phyloP scores from a whole-genome alignment of 1,140 invertebrate species.

The Lordiphosa collinella region DNA sequence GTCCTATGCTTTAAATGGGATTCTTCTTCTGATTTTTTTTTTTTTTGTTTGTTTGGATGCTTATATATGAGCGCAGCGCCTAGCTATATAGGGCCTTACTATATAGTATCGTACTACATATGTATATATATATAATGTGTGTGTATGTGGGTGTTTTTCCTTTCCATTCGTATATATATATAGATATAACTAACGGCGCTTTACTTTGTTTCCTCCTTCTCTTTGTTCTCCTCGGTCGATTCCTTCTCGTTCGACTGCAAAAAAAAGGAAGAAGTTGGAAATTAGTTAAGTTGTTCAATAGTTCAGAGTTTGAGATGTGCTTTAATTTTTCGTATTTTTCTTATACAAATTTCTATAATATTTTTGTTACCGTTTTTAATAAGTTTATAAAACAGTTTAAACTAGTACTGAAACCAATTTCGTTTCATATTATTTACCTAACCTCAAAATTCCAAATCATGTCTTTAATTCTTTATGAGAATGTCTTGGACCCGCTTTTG shows the following conservation, averaged over 20 bases:
- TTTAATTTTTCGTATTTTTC: too few species aligned
- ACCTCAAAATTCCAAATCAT: too few species aligned
- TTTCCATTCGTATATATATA: conserved; percentile 27
- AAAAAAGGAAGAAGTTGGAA: conserved; percentile 6
- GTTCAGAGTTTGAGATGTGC: too few species aligned
- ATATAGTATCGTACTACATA: conserved; percentile 72
- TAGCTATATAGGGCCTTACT: conserved; percentile 68
- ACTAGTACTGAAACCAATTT: too few species aligned
- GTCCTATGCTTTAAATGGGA: conserved; percentile 67
- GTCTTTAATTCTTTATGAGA: too few species aligned
- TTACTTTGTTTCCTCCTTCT: conserved; percentile 83
- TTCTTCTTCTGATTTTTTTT: conserved; percentile 29
- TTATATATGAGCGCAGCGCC: conserved; percentile 70
- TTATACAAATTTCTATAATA: too few species aligned
- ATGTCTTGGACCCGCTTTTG: too few species aligned
- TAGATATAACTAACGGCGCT: conserved; percentile 63
- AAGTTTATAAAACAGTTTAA: too few species aligned
- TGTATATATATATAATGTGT: conserved; percentile 63
- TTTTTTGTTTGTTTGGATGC: conserved; percentile 31
- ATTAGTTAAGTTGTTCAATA: background rate
- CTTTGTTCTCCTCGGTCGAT: conserved; percentile 86
- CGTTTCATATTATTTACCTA: too few species aligned
- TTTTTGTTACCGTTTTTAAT: too few species aligned
- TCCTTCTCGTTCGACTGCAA: conserved; percentile 84
- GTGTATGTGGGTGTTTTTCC: conserved; percentile 60